phyloP scores from a whole-genome alignment of 1,140 invertebrate genomes.

The Sinella curviseta region DNA sequence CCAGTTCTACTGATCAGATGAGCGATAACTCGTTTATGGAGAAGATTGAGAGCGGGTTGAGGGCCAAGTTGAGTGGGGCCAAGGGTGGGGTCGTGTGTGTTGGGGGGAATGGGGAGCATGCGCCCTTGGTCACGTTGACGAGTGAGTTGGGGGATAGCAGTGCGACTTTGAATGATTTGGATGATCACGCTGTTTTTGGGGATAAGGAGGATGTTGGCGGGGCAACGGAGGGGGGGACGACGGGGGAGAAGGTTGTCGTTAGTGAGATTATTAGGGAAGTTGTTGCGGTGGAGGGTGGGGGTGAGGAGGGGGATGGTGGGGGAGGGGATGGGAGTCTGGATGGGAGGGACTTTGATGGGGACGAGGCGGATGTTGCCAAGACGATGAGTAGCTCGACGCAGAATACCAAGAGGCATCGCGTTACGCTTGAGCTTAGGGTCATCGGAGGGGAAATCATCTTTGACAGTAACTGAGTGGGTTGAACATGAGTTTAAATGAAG shows the following conservation, averaged over 20 bases:
- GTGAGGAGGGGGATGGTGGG: neutral
- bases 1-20: slow-evolving; percentile 32
- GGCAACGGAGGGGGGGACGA: neutral
- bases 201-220: slow-evolving; percentile 26
- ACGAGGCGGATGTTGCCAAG: slow-evolving; percentile 1
- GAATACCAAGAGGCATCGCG: slow-evolving; percentile 32
- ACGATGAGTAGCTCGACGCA: neutral
- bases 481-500: too few relatives aligned
- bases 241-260: neutral
- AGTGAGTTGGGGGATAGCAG: slow-evolving; percentile 43
- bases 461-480: slow-evolving; percentile 17
- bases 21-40: slow-evolving; percentile 43
- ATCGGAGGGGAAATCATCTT: slow-evolving; percentile 39
- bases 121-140: slow-evolving; percentile 46
- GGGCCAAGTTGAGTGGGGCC: slow-evolving; percentile 27
- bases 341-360: neutral
- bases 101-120: slow-evolving; percentile 18
- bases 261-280: slow-evolving; percentile 15
- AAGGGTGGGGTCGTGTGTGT: neutral
- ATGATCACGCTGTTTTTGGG: slow-evolving; percentile 35
- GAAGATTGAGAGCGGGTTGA: slow-evolving; percentile 46
- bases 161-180: slow-evolving; percentile 47
- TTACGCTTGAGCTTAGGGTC: slow-evolving; percentile 35
- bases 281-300: slow-evolving; percentile 30
- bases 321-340: too few relatives aligned